Evolutionary conservation across 35 echinoderm and acorn worm genomes (phyloP), one percentile per base, ranked within the genome.

Genomic region (Holothuria glaberrima): DNA sequence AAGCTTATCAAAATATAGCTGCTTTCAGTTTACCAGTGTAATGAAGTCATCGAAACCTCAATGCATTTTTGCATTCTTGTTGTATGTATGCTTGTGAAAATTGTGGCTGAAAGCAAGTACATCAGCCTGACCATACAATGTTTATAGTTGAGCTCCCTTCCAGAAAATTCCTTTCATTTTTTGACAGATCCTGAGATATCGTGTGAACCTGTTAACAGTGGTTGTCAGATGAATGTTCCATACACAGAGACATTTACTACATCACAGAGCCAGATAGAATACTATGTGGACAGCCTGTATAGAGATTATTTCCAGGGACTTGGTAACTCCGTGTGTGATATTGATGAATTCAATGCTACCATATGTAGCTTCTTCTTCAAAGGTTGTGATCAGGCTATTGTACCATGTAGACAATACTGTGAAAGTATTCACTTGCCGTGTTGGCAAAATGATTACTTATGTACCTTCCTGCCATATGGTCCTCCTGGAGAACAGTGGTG

Each of bases 361-460:
- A 22, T 78, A 48, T 78, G 74, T 78, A 48, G 74, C n/a, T 78
- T 26, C 50, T 78, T 78, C 41, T 78, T 78, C 74, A 78, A 78
- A 78, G 74, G 74, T 10, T 78, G 74, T 78, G 20, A 78, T 24
- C 22, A 78, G 22, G 74, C 41, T n/a, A 48, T 24, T 48, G 74
- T 78, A 9, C 74, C 74, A 0, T 78, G 74, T 33, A 78, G 74
- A 48, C 41, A 78, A 5, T 78, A 46, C 74, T 78, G 74, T 28
- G 74, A 78, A 28, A 78, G 41, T n/a, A 54, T 54, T 54, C 50
- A 54, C 16, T 12, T 54, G 16, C 50, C 50, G 9, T 77, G 73
- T 27, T 48, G 5, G 18, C 21, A 27, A 9, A 24, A 7, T 48
- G 31, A 31, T 41, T 78, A 78, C 22, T 24, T 78, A 4, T 78